These are phyloP conservation scores for Heliocidaris erythrogramma DNA, from an alignment of 35 echinoderm and acorn worm species.

Conservation along the genomic window DNA sequence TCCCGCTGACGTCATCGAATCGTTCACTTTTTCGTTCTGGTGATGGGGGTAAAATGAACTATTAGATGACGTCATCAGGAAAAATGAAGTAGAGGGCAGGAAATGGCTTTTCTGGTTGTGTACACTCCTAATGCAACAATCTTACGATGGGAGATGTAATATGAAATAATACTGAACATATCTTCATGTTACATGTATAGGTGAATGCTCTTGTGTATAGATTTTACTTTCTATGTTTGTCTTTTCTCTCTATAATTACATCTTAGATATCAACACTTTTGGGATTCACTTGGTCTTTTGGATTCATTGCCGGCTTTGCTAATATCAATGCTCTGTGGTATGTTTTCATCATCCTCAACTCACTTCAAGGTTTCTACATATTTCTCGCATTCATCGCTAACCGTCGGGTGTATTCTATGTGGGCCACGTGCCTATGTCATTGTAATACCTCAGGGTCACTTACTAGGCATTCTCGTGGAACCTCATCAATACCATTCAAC, in stretches of 20 bases:
- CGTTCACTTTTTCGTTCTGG: too few species aligned
- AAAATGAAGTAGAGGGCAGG: too few species aligned
- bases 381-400: constrained; percentile 67
- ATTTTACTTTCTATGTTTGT: not conserved
- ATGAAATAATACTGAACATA: too few species aligned
- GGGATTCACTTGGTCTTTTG: constrained; percentile 87
- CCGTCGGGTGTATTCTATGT: constrained; percentile 47
- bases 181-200: not conserved
- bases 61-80: too few species aligned
- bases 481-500: constrained; percentile 26
- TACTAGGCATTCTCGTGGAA: not conserved
- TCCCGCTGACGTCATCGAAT: too few species aligned
- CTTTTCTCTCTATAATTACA: not conserved
- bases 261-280: constrained; percentile 63
- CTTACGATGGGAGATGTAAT: too few species aligned
- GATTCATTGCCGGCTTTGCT: constrained; percentile 71
- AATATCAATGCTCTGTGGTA: constrained; percentile 66
- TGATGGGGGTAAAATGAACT: too few species aligned
- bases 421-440: not conserved
- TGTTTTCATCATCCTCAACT: constrained; percentile 70
- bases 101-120: too few species aligned
- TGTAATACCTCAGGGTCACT: constrained; percentile 9
- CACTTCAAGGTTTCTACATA: constrained; percentile 76
- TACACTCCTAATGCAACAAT: too few species aligned
- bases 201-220: not conserved